phyloP scores from a whole-genome alignment of 2,888 invertebrate genomes.

The Philonicus albiceps region DNA sequence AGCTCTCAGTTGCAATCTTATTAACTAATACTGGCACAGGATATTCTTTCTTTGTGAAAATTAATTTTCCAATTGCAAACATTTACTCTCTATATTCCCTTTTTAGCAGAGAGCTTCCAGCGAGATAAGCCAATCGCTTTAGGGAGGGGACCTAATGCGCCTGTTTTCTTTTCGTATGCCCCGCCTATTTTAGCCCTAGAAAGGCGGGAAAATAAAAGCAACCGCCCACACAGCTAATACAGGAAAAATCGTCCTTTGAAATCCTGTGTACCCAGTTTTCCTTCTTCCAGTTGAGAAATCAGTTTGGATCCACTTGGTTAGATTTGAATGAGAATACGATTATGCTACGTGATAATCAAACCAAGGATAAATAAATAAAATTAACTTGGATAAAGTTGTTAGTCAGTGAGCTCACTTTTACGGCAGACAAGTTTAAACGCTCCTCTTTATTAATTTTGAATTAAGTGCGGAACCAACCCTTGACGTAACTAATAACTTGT shows the following conservation, averaged over 20 bases:
- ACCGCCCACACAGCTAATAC: neutral
- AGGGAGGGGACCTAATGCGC: conserved; percentile 2
- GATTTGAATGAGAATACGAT: conserved; percentile 31
- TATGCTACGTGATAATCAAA: conserved; percentile 35
- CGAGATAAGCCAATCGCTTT: conserved; percentile 8
- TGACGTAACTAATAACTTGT: neutral
- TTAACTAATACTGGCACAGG: neutral
- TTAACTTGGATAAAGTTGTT: conserved; percentile 12
- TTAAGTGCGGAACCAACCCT: neutral
- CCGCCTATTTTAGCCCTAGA: neutral
- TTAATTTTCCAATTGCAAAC: conserved; percentile 39
- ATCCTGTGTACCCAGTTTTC: conserved; percentile 49
- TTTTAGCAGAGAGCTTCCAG: conserved; percentile 3
- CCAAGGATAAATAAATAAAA: conserved; percentile 33
- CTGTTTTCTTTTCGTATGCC: neutral
- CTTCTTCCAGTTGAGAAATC: conserved; percentile 63
- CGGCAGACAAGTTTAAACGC: neutral
- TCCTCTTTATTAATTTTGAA: neutral
- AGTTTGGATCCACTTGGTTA: conserved; percentile 61
- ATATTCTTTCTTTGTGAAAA: neutral
- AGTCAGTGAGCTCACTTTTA: neutral
- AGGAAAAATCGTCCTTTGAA: conserved; percentile 9
- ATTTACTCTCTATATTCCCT: conserved; percentile 18
- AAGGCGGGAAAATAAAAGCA: neutral
- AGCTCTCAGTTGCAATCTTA: conserved; percentile 19